Evolutionary conservation across 2,888 invertebrate genomes (phyloP), one percentile per base, ranked within the genome.

Genomic region (Seladonia tumulorum): DNA sequence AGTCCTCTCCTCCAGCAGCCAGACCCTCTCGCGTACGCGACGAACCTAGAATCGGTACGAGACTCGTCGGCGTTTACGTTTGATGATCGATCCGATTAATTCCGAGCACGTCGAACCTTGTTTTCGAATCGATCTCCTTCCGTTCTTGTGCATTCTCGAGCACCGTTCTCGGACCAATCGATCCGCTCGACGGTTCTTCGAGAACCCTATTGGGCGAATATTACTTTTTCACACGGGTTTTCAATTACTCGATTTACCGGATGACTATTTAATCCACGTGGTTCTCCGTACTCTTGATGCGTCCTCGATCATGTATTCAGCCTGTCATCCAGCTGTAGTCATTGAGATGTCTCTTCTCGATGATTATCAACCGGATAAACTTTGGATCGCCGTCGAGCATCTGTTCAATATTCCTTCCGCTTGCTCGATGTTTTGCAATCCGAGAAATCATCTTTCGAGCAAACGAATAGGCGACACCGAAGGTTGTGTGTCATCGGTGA

Each of bases 41-140:
- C n/a, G 12, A 22, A n/a, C 42, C 70, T 14, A n/a, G 42, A 22
- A 68, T 22, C 39, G 39, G 39, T 22, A 68, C 1, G 68, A 68
- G n/a, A 70, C 70, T n/a, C 35, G 4, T 68, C 66, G 66, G 18
- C 39, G 66, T 39, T 35, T 35, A 35, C 35, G 66, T 66, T 35
- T 29, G 29, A 63, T 2, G 63, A 68, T 68, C 35, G 22, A 10
- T 35, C 39, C 35, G 66, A 68, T 63, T 63, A 63, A 63, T 63
- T 63, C 63, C 63, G 29, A 16, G 29, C 63, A 63, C 63, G 63
- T 63, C 63, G 63, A 29, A 63, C 29, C 63, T 29, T 29, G 29
- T 63, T 63, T 63, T 63, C 63, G 16, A 29, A 16, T 63, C 18
- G 63, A 63, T 63, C 63, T 63, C 63, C 29, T 63, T 29, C 63